phyloP scores from a whole-genome alignment of 2,888 invertebrate species.

The Hylaea fasciaria region DNA sequence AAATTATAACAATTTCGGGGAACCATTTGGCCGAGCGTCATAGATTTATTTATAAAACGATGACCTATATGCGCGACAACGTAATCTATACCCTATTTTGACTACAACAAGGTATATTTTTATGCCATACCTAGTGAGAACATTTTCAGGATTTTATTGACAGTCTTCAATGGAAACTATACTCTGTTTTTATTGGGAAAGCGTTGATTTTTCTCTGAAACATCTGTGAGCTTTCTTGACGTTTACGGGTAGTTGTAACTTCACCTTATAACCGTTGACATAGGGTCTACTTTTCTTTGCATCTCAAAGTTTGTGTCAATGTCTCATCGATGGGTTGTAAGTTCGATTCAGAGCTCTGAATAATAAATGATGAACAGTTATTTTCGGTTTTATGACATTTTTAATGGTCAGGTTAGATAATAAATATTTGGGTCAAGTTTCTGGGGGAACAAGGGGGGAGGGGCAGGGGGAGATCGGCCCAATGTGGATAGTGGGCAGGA shows the following conservation, averaged over 20 bases:
- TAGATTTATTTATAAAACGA: constrained; percentile 37
- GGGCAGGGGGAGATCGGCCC: constrained; percentile 12
- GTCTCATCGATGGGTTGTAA: constrained; percentile 13
- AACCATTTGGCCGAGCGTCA: constrained; percentile 33
- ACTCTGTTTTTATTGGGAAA: background rate
- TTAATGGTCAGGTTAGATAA: constrained; percentile 21
- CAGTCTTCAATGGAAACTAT: constrained; percentile 12
- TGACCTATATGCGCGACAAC: constrained; percentile 29
- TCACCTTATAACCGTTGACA: background rate
- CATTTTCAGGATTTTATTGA: background rate
- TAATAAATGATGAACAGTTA: constrained; percentile 28
- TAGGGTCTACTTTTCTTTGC: constrained; percentile 3
- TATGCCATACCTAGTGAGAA: background rate
- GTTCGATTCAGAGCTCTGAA: constrained; percentile 19
- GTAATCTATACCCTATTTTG: constrained; percentile 10
- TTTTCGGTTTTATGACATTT: constrained; percentile 21
- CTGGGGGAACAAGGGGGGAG: constrained; percentile 4
- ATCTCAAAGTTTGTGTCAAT: constrained; percentile 5
- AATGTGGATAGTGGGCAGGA: constrained; percentile 11
- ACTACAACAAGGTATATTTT: constrained; percentile 7
- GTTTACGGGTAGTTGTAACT: constrained; percentile 7
- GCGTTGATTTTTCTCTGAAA: constrained; percentile 3
- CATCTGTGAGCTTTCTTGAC: background rate
- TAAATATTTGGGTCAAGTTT: constrained; percentile 29
- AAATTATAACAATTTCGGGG: constrained; percentile 34